Evolutionary conservation across 2,113 vertebrate species (phyloP).

Genomic region (Pachyramphus minor): DNA sequence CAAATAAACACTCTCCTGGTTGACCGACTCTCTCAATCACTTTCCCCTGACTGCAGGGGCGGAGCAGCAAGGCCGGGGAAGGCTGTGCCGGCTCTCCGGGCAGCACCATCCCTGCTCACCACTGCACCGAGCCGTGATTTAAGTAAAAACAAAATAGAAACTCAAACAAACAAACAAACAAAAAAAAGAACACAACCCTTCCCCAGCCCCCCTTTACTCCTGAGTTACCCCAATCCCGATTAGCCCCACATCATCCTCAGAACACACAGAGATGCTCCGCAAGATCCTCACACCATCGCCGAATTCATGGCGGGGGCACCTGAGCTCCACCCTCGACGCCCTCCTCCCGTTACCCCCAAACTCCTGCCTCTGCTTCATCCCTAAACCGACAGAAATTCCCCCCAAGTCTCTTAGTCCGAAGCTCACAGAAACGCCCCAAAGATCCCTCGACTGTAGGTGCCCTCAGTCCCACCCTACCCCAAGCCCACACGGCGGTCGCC

Average conservation of each 20-base stretch:
- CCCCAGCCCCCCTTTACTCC: not conserved
- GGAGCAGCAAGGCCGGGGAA: not conserved
- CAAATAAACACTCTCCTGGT: not conserved
- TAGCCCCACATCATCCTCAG: accelerated
- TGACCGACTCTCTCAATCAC: not conserved
- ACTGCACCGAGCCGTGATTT: accelerated
- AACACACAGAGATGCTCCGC: not conserved
- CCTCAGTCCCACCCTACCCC: not conserved
- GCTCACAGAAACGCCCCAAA: accelerated
- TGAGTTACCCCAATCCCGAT: accelerated
- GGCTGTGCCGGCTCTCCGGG: not conserved
- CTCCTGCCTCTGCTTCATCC: not conserved
- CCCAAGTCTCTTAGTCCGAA: accelerated
- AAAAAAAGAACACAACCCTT: accelerated
- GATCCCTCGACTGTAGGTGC: accelerated
- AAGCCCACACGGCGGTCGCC: too few relatives aligned
- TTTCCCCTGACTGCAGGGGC: not conserved
- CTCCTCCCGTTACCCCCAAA: too few relatives aligned
- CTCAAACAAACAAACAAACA: too few relatives aligned
- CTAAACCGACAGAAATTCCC: not conserved
- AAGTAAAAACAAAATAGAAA: too few relatives aligned
- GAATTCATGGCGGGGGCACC: not conserved
- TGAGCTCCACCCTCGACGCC: not conserved
- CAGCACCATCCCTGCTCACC: not conserved
- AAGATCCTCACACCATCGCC: accelerated